phyloP scores from a whole-genome alignment of 2,113 vertebrate species.

The Syngnathus typhle region DNA sequence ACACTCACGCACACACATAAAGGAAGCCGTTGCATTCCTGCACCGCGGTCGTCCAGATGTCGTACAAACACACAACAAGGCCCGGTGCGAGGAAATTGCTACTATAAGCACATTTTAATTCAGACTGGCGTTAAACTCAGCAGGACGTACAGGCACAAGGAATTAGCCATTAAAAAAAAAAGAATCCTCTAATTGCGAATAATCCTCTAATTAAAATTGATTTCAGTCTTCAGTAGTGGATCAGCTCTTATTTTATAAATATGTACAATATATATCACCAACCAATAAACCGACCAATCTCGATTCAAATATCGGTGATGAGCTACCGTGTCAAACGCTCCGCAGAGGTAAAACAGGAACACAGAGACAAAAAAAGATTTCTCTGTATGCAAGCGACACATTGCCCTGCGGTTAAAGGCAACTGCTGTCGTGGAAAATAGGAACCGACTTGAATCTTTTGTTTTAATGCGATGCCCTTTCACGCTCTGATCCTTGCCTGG shows the following conservation, averaged over 20 bases:
- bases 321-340: no score
- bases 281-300: no score
- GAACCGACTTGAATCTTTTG: not conserved
- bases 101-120: conserved; percentile 11
- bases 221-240: no score
- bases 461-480: not conserved
- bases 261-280: not conserved
- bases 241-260: not conserved
- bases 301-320: no score
- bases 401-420: not conserved
- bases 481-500: not conserved
- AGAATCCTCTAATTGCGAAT: no score
- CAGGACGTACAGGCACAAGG: not conserved
- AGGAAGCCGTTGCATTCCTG: conserved; percentile 62
- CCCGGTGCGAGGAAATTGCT: conserved; percentile 19
- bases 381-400: no score
- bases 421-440: not conserved
- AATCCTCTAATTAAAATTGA: no score
- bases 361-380: no score
- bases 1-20: conserved; percentile 11
- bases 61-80: conserved; percentile 16
- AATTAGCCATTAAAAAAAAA: no score
- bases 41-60: conserved; percentile 43
- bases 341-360: no score
- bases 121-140: conserved; percentile 3